phyloP scores from a whole-genome alignment of 64 coral and sea anemone genomes.

The Acropora yongei region DNA sequence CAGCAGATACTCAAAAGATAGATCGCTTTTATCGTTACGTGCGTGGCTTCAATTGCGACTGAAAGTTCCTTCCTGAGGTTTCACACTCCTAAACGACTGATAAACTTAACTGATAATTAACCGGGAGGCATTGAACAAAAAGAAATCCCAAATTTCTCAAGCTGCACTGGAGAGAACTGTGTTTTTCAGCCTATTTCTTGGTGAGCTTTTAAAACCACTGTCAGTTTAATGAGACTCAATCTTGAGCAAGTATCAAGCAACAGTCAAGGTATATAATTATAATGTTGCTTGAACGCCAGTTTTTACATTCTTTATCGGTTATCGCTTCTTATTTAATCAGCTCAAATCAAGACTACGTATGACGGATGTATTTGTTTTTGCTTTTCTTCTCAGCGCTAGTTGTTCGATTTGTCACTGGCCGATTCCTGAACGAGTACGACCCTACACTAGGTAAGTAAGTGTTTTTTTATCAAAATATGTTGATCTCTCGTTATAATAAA shows the following conservation, averaged over 20 bases:
- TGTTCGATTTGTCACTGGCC: slow-evolving; percentile 89
- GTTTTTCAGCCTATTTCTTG: too few species aligned
- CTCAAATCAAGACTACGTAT: slow-evolving; percentile 19
- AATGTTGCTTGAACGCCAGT: neutral
- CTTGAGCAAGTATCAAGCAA: neutral
- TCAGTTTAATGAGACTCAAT: neutral
- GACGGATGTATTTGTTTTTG: slow-evolving; percentile 78
- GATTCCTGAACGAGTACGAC: slow-evolving; percentile 90
- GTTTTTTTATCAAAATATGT: neutral
- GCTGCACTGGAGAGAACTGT: too few species aligned
- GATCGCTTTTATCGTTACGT: too few species aligned
- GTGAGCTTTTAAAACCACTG: too few species aligned
- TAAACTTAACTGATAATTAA: too few species aligned
- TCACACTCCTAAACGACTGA: too few species aligned
- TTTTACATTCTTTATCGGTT: neutral
- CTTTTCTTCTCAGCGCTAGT: slow-evolving; percentile 74
- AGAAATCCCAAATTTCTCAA: too few species aligned
- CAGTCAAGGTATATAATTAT: neutral
- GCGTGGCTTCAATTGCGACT: too few species aligned
- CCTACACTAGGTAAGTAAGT: slow-evolving; percentile 81
- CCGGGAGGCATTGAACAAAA: too few species aligned
- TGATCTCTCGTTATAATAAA: neutral
- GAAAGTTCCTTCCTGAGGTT: too few species aligned
- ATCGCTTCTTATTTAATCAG: slow-evolving; percentile 39
- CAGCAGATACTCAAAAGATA: too few species aligned